Percentiles rank a stretch among this genome's conserved stretches.
phyloP scores from a whole-genome alignment of 2,797 vertebrate species.

The Falco novaeseelandiae region DNA sequence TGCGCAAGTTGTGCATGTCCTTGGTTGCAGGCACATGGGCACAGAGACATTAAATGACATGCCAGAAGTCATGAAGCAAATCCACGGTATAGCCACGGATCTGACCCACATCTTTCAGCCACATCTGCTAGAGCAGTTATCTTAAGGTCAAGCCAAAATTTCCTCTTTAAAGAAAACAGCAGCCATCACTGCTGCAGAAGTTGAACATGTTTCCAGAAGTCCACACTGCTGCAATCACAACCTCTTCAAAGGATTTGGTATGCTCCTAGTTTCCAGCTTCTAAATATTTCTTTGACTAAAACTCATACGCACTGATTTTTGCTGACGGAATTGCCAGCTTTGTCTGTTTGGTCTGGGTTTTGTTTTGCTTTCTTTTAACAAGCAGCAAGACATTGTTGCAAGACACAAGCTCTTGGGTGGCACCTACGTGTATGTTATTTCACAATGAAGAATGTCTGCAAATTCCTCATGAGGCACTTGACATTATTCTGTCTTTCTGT shows the following conservation, averaged over 20 bases:
- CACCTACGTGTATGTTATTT: background rate
- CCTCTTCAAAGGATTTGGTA: constrained; percentile 44
- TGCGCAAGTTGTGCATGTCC: background rate
- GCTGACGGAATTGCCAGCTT: constrained; percentile 24
- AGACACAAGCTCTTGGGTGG: constrained; percentile 16
- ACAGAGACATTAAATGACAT: background rate
- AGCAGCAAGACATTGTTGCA: background rate
- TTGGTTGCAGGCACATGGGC: background rate
- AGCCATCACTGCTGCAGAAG: background rate
- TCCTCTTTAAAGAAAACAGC: background rate
- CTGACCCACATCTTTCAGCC: background rate
- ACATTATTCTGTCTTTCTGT: background rate
- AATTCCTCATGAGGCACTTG: background rate
- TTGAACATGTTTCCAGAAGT: background rate
- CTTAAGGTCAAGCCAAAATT: background rate
- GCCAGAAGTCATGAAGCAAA: background rate
- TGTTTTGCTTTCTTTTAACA: constrained; percentile 18
- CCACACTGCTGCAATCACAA: constrained; percentile 35
- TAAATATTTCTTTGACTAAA: constrained; percentile 43
- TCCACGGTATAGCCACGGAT: background rate
- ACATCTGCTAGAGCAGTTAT: too few species aligned
- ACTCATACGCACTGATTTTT: background rate
- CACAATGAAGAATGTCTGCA: background rate
- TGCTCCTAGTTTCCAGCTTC: background rate
- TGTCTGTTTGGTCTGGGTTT: constrained; percentile 9